phyloP scores from a whole-genome alignment of 2,113 vertebrate genomes.

The Rhagologus leucostigma region DNA sequence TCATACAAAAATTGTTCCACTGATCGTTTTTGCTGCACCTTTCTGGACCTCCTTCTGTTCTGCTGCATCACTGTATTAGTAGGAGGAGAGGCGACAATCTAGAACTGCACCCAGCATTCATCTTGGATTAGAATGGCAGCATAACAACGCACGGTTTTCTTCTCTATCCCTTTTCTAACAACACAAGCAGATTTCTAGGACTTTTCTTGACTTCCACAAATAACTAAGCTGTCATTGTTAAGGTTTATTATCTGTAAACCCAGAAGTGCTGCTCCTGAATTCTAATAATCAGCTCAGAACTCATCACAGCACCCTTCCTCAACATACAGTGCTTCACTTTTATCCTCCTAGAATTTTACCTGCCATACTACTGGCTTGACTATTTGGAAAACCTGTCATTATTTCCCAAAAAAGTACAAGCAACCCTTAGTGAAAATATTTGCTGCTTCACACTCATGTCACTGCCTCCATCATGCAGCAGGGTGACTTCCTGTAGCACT shows the following conservation, averaged over 20 bases:
- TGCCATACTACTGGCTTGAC: not conserved
- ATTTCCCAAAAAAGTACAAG: not conserved
- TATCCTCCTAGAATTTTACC: not conserved
- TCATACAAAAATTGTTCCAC: not conserved
- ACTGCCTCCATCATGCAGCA: not conserved
- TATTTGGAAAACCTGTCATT: not conserved
- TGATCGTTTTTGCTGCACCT: not conserved
- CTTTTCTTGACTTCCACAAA: not conserved
- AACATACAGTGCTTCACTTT: not conserved
- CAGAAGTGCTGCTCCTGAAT: not conserved
- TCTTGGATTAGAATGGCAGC: not conserved
- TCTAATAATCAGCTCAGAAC: not conserved
- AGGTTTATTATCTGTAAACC: not conserved
- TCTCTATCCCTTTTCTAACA: not conserved
- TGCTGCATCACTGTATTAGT: not conserved
- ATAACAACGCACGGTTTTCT: fast-evolving
- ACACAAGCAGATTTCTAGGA: not conserved
- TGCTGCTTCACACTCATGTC: not conserved
- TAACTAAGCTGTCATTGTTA: not conserved
- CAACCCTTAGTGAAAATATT: not conserved
- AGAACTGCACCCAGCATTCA: not conserved
- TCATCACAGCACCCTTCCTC: not conserved
- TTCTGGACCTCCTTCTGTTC: not conserved
- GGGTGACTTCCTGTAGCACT: not conserved
- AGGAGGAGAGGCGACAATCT: not conserved